These are phyloP conservation scores for Rhogogaster chlorosoma DNA, from an alignment of 2,888 invertebrate species.

Conservation along the genomic window DNA sequence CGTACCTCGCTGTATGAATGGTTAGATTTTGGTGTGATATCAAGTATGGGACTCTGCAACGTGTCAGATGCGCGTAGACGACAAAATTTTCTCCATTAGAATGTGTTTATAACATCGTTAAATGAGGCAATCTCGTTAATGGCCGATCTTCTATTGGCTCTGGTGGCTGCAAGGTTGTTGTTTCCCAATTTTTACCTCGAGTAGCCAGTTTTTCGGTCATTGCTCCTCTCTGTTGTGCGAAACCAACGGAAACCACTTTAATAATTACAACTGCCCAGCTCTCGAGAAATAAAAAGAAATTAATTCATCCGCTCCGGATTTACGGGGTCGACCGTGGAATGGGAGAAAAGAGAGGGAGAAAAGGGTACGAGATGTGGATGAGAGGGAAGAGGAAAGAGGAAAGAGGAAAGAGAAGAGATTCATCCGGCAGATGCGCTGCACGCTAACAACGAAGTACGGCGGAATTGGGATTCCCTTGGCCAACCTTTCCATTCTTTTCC, in stretches of 20 bases:
- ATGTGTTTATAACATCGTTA: constrained; percentile 11
- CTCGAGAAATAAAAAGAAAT: constrained; percentile 45
- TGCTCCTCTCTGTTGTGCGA: constrained; percentile 31
- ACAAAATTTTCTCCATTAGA: constrained; percentile 30
- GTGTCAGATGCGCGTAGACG: neutral
- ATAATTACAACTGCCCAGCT: constrained; percentile 44
- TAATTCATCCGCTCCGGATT: constrained; percentile 39
- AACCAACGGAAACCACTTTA: constrained; percentile 46
- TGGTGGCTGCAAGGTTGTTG: neutral
- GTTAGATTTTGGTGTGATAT: constrained; percentile 8
- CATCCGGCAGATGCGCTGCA: constrained; percentile 39
- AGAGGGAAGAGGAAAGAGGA: neutral
- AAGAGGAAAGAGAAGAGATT: constrained; percentile 22
- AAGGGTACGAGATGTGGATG: neutral
- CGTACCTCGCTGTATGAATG: constrained; percentile 32
- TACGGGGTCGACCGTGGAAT: constrained; percentile 38
- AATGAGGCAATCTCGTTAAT: constrained; percentile 31
- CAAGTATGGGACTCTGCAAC: neutral
- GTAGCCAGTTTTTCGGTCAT: constrained; percentile 38
- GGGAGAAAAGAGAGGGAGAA: neutral
- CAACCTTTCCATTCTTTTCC: constrained; percentile 35
- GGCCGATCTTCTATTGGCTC: constrained; percentile 10
- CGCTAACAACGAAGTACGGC: constrained; percentile 31
- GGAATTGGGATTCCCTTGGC: constrained; percentile 39
- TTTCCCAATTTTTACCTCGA: constrained; percentile 36